A percentile compares a stretch with the other conserved stretches of the same genome.
These are phyloP conservation scores for Calliphora vomitoria DNA, from an alignment of 2,888 invertebrate genomes.

Conservation along the genomic window DNA sequence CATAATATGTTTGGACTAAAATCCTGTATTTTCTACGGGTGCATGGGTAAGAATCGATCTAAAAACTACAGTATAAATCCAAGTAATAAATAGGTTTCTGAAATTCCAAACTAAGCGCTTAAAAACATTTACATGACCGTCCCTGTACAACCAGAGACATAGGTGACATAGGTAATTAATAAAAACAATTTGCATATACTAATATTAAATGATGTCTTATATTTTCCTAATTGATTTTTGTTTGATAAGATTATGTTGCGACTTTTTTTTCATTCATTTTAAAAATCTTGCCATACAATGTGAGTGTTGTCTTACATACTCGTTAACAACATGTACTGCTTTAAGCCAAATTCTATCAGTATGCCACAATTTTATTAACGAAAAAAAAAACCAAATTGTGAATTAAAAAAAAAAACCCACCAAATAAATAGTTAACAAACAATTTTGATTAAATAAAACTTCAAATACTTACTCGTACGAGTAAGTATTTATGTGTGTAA, in stretches of 20 bases:
- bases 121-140: no score
- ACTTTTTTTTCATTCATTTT: slow-evolving; percentile 8
- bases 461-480: slow-evolving; percentile 9
- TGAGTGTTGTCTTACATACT: slow-evolving; percentile 63
- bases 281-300: neutral
- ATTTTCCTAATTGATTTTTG: neutral
- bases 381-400: neutral
- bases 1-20: no score
- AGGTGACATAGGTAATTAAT: no score
- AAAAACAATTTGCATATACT: no score
- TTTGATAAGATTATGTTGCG: slow-evolving; percentile 2
- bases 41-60: no score
- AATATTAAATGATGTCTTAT: neutral
- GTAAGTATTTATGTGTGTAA: slow-evolving; percentile 12
- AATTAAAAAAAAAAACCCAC: neutral
- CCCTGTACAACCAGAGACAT: no score
- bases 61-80: no score
- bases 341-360: slow-evolving; percentile 43
- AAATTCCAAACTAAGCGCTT: no score
- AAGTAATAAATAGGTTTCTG: no score
- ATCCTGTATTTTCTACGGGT: no score
- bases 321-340: slow-evolving; percentile 71
- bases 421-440: slow-evolving; percentile 50
- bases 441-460: slow-evolving; percentile 62
- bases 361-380: slow-evolving; percentile 41